Evolutionary conservation across 2,888 invertebrate species (phyloP).

Genomic region (Drosophila rellima): DNA sequence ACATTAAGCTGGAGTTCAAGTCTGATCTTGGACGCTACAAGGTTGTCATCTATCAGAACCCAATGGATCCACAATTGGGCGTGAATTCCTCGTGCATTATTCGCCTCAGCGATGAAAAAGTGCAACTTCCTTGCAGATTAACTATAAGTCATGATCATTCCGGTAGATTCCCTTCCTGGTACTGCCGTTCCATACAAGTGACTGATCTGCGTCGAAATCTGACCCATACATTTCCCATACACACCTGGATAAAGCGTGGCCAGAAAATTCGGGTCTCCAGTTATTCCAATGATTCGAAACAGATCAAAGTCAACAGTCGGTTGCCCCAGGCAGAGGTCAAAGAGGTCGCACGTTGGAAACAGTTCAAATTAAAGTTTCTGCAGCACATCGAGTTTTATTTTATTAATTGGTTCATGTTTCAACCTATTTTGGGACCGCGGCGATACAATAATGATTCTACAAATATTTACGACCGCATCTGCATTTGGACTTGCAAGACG

Average conservation of each 20-base stretch:
- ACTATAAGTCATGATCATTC: slow-evolving; percentile 35
- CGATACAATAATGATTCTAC: slow-evolving; percentile 26
- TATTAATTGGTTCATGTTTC: slow-evolving; percentile 46
- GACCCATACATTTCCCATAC: slow-evolving; percentile 36
- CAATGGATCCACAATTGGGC: slow-evolving; percentile 26
- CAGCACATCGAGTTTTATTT: slow-evolving; percentile 16
- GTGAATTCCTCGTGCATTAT: slow-evolving; percentile 35
- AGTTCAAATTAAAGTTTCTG: not conserved
- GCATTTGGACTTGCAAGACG: slow-evolving; percentile 44
- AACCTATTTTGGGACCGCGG: slow-evolving; percentile 45
- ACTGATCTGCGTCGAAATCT: slow-evolving; percentile 35
- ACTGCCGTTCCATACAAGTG: slow-evolving; percentile 40
- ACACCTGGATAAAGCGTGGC: slow-evolving; percentile 26
- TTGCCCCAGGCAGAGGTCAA: not conserved
- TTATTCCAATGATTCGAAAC: not conserved
- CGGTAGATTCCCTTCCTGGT: slow-evolving; percentile 48
- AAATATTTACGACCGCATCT: slow-evolving; percentile 39
- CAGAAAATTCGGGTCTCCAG: slow-evolving; percentile 36
- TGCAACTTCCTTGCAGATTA: slow-evolving; percentile 44
- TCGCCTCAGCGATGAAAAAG: slow-evolving; percentile 29
- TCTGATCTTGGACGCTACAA: slow-evolving; percentile 43
- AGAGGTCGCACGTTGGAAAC: too few species aligned
- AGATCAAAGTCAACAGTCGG: rapidly evolving
- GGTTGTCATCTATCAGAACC: slow-evolving; percentile 42
- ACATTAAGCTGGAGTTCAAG: slow-evolving; percentile 34